phyloP scores from a whole-genome alignment of 2,113 vertebrate genomes.

The Pollimyrus isidori region DNA sequence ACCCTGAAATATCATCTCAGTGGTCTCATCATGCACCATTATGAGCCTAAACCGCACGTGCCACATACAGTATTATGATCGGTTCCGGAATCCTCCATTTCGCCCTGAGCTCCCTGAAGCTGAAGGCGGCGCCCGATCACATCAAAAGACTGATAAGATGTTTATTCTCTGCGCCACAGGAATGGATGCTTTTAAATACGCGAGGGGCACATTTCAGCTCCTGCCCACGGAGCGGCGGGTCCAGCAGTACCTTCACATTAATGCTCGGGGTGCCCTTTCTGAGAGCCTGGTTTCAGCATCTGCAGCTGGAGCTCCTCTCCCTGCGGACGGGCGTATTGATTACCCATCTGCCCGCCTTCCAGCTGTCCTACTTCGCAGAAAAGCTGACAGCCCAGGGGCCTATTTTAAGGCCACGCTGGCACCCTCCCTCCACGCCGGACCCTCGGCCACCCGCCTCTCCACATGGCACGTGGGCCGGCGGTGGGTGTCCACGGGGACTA shows the following conservation, averaged over 20 bases:
- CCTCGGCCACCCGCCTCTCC: background rate
- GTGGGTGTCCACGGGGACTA: background rate
- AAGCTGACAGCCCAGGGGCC: background rate
- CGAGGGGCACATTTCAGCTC: background rate
- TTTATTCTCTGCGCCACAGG: background rate
- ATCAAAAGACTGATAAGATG: background rate
- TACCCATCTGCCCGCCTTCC: background rate
- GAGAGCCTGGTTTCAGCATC: background rate
- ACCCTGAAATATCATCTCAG: background rate
- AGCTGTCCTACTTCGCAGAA: conserved; percentile 14
- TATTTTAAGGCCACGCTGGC: background rate
- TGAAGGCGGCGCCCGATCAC: background rate
- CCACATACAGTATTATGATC: background rate
- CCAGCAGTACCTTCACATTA: background rate
- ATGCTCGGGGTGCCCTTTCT: background rate
- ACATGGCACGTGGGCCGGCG: background rate
- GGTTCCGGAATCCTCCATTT: background rate
- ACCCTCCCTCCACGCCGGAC: background rate
- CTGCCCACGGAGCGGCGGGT: background rate
- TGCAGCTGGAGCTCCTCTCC: background rate
- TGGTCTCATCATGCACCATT: background rate
- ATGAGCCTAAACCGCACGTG: background rate
- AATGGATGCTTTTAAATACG: background rate
- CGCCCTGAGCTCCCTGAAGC: background rate
- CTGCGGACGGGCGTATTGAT: background rate